Percentiles rank a stretch among this genome's conserved stretches.
Conservation (phyloP, 2,888 invertebrate species). For the Polydesmus complanatus region DNA sequence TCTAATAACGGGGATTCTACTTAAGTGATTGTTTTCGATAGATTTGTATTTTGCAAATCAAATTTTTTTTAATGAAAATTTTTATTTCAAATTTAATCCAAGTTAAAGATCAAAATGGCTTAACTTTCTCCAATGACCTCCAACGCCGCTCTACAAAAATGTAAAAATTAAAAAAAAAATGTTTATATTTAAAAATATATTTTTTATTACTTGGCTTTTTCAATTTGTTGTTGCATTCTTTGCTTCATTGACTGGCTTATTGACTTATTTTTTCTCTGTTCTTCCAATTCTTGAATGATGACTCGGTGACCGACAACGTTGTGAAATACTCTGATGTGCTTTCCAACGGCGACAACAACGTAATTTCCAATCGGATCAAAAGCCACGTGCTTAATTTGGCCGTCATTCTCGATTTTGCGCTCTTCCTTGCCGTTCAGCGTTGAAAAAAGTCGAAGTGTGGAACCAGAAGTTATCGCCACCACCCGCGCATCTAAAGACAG, state of each 20-base stretch:
- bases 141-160: background rate
- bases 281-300: slow-evolving; percentile 30
- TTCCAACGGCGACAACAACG: slow-evolving; percentile 57
- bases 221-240: slow-evolving; percentile 53
- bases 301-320: slow-evolving; percentile 55
- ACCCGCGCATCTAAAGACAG: slow-evolving; percentile 68
- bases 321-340: slow-evolving; percentile 59
- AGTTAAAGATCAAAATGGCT: no score
- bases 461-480: slow-evolving; percentile 51
- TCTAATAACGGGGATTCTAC: no score
- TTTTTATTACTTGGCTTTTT: slow-evolving; percentile 34
- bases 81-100: no score
- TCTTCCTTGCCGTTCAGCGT: slow-evolving; percentile 50
- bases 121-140: slow-evolving; percentile 1
- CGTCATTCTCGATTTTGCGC: slow-evolving; percentile 46
- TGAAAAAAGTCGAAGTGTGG: slow-evolving; percentile 53
- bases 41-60: no score
- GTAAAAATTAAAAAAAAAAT: background rate
- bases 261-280: slow-evolving; percentile 19
- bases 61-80: no score
- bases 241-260: slow-evolving; percentile 47
- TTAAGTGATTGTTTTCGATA: no score
- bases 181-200: background rate
- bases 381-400: slow-evolving; percentile 46
- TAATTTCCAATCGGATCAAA: slow-evolving; percentile 65